Percentiles rank a stretch among this genome's conserved stretches.
Evolutionary conservation across 1,140 invertebrate genomes (phyloP).

Genomic region (Lycorma delicatula): DNA sequence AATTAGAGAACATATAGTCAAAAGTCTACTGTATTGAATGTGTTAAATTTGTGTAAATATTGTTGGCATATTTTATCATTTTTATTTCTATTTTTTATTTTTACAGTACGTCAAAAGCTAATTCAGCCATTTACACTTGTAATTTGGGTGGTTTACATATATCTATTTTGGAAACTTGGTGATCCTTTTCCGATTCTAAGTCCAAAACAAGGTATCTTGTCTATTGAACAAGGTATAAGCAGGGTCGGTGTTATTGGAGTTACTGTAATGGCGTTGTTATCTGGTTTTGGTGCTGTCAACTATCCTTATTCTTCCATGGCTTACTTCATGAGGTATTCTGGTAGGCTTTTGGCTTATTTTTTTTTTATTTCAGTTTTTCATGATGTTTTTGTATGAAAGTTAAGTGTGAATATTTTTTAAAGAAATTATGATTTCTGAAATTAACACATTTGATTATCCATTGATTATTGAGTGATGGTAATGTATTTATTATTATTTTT

Average conservation of each 20-base stretch:
- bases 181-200: slow-evolving; percentile 98
- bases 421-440: too few species aligned
- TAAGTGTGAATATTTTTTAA: too few species aligned
- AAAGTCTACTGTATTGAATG: too few species aligned
- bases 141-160: slow-evolving; percentile 87
- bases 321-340: slow-evolving; percentile 82
- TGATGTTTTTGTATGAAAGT: background rate
- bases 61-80: background rate
- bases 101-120: slow-evolving; percentile 69
- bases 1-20: too few species aligned
- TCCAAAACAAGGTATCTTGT: slow-evolving; percentile 87
- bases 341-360: slow-evolving; percentile 26
- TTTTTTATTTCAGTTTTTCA: background rate
- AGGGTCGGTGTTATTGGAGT: slow-evolving; percentile 96
- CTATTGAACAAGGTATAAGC: slow-evolving; percentile 93
- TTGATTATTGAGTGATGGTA: too few species aligned
- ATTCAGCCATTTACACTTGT: slow-evolving; percentile 71
- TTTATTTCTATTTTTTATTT: slow-evolving; percentile 21
- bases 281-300: slow-evolving; percentile 99
- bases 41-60: background rate
- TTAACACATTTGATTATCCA: too few species aligned
- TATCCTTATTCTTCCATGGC: slow-evolving; percentile 99
- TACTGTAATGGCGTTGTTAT: slow-evolving; percentile 97
- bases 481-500: too few species aligned
- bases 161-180: slow-evolving; percentile 98